A percentile compares a stretch with the other conserved stretches of the same genome.
Evolutionary conservation across 2,888 invertebrate species (phyloP).

Genomic region (Coelogynopora nodosa): DNA sequence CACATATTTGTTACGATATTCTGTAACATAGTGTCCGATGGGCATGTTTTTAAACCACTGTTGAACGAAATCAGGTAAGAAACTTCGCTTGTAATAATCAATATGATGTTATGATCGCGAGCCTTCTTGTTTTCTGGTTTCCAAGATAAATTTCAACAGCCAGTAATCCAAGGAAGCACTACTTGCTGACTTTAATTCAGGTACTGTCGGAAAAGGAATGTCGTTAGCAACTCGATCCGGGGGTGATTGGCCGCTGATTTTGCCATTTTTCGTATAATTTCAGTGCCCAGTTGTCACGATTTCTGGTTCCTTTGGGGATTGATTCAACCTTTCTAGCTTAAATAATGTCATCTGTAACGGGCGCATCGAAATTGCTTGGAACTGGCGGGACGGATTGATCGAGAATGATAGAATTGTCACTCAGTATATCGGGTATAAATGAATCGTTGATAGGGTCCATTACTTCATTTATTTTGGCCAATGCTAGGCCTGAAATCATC

Average conservation of each 20-base stretch:
- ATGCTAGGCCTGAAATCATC: constrained; percentile 22
- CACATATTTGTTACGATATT: no score
- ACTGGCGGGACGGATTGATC: constrained; percentile 19
- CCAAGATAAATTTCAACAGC: background rate
- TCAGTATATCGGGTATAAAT: background rate
- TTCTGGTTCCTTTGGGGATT: constrained; percentile 20
- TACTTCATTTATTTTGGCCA: constrained; percentile 22
- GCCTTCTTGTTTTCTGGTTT: constrained; percentile 4
- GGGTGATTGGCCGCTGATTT: constrained; percentile 1
- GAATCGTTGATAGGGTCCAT: constrained; percentile 8
- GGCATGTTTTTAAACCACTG: no score
- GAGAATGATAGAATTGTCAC: constrained; percentile 21
- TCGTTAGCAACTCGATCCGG: constrained; percentile 31
- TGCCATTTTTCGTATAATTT: constrained; percentile 11
- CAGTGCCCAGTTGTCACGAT: background rate
- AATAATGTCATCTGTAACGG: constrained; percentile 9
- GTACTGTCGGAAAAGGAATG: constrained; percentile 12
- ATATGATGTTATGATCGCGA: no score
- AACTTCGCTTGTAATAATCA: no score
- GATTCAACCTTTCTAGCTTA: constrained; percentile 16
- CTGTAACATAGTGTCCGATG: no score
- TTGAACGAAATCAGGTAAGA: no score
- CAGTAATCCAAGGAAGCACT: constrained; percentile 16
- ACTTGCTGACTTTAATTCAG: constrained; percentile 29
- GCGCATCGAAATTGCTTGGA: constrained; percentile 23